phyloP scores from a whole-genome alignment of 2,113 vertebrate genomes.

The Nycticebus coucang region DNA sequence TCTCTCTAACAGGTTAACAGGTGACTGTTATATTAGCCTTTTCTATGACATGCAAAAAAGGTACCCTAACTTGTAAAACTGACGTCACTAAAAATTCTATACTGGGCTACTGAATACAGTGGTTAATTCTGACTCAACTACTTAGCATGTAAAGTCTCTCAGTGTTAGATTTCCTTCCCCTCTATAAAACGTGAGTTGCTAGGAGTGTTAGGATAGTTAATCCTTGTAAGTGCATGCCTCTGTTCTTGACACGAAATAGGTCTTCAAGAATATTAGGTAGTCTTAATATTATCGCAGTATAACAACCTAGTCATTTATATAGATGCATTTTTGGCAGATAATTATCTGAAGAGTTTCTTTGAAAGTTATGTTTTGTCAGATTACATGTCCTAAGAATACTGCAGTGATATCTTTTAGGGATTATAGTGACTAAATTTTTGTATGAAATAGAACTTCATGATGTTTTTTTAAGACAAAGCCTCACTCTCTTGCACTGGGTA shows the following conservation, averaged over 20 bases:
- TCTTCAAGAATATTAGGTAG: background rate
- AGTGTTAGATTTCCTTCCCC: background rate
- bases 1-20: background rate
- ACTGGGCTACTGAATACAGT: background rate
- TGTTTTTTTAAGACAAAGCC: too few species aligned
- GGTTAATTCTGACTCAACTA: background rate
- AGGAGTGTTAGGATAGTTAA: conserved; percentile 3
- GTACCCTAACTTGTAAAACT: background rate
- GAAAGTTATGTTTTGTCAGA: background rate
- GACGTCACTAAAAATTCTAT: background rate
- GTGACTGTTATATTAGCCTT: background rate
- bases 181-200: background rate
- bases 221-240: background rate
- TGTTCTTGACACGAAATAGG: background rate
- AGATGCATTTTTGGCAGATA: background rate
- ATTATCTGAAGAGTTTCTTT: background rate
- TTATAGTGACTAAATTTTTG: background rate
- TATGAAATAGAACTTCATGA: too few species aligned
- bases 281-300: background rate
- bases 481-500: too few species aligned
- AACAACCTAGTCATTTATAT: background rate
- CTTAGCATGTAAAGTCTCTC: background rate
- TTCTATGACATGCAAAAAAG: background rate
- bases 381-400: background rate
- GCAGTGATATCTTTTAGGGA: background rate